Conservation (phyloP, 2,113 vertebrate genomes). For the Clarias magur region DNA sequence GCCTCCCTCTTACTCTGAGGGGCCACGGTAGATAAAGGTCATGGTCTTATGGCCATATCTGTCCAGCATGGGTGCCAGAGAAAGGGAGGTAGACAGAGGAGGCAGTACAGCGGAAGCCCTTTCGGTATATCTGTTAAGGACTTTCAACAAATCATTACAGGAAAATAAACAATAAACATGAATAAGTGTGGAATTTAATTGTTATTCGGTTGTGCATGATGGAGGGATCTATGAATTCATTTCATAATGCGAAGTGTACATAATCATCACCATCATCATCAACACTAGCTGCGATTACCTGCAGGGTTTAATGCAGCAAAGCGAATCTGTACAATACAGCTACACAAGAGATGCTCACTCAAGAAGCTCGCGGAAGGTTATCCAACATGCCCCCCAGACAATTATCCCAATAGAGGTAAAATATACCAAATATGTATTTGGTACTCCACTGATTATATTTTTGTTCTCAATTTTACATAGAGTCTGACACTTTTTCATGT, state of each 20-base stretch:
- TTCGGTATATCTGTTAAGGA: neutral
- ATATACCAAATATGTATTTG: neutral
- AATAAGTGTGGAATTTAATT: neutral
- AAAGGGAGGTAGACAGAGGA: slow-evolving; percentile 32
- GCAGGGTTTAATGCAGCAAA: neutral
- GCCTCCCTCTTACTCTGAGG: slow-evolving; percentile 38
- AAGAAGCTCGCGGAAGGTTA: neutral
- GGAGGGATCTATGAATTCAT: neutral
- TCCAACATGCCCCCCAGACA: neutral
- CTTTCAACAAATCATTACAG: neutral
- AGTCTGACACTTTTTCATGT: too few species aligned
- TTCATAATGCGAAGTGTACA: neutral
- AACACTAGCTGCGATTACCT: neutral
- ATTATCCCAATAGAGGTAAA: neutral
- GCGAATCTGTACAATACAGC: neutral
- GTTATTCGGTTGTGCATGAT: neutral
- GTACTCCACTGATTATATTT: neutral
- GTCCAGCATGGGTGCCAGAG: slow-evolving; percentile 34
- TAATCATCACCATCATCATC: neutral
- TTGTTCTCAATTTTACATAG: neutral
- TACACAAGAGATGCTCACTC: neutral
- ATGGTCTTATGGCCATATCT: slow-evolving; percentile 51
- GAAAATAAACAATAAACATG: neutral
- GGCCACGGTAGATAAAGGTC: slow-evolving; percentile 46
- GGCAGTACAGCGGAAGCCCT: slow-evolving; percentile 1